Base-by-base conservation (phyloP, 2,113 vertebrate species). In the Catharus bicknelli region DNA sequence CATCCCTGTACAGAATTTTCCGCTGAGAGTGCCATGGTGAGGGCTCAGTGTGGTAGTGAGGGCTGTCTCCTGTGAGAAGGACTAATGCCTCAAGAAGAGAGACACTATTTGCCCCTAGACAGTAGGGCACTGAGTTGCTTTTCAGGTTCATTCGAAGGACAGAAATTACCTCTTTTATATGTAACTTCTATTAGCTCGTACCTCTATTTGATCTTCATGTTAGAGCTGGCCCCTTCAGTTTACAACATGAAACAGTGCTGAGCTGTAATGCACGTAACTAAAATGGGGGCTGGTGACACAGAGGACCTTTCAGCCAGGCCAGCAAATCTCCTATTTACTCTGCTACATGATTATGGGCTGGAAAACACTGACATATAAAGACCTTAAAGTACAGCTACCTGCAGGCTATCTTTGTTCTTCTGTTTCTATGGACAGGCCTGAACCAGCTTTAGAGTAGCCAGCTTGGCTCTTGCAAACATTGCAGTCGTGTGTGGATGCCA, bases 1-100 rank as follows among this genome's bases (percentile, higher is more conserved):
- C 3, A 4, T n/a, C 18, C 23, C 29, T 19, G 11, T 48, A 17
- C 5, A 11, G 10, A 70, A 11, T 51, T 79, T 59, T 69, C 54
- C 83, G 30, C 26, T 89, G 22, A 66, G 51, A 43, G 8, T 63
- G 30, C 5, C 11, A 16, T 4, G 19, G 36, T 63, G 7, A 73
- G 2, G 5, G 3, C 7, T 1, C 12, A 64, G 11, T 3, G 5
- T 32, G 40, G 34, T 4, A 4, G 12, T 64, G 19, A 70, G 7
- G 7, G 3, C 51, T 16, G 6, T 53, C 30, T 47, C 55, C 27
- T 64, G 13, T 70, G 26, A 48, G n/a, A 43, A 7, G 9, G 3
- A 64, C 7, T 62, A 16, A 21, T 0, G 3, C 16, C 32, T 79
- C 1, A 2, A 47, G 51, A 79, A 64, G 22, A 45, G 2, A 3